Percentiles rank a stretch among this genome's conserved stretches.
Conservation (phyloP, 35 echinoderm and acorn worm genomes). For the Nesometra sesokonis region DNA sequence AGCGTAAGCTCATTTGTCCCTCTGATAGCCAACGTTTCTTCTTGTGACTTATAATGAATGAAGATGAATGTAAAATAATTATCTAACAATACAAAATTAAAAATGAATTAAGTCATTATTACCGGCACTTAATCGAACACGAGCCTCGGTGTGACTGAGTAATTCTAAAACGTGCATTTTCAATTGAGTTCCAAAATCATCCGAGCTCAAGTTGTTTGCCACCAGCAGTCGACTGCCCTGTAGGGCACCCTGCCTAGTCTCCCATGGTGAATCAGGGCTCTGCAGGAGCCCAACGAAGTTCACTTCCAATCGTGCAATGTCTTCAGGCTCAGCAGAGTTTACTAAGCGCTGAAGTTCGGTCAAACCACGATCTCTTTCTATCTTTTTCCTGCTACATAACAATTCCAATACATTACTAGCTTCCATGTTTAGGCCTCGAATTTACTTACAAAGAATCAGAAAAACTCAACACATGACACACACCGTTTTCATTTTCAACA, state of each 20-base stretch:
- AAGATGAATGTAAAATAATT: no score
- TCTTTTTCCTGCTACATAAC: conserved; percentile 38
- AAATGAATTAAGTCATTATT: not conserved
- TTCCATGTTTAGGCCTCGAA: conserved; percentile 4
- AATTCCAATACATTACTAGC: not conserved
- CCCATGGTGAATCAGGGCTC: conserved; percentile 45
- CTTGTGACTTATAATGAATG: no score
- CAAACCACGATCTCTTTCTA: conserved; percentile 85
- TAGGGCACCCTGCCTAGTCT: conserved; percentile 73
- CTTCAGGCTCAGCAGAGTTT: not conserved
- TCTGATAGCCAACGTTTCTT: no score
- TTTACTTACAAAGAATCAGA: no score
- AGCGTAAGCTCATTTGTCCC: no score
- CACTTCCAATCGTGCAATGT: conserved; percentile 25
- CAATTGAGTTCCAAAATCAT: conserved; percentile 27
- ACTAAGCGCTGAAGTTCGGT: conserved; percentile 35
- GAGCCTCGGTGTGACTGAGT: conserved; percentile 52
- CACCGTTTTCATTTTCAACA: no score
- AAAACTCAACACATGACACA: no score
- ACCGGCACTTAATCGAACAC: conserved; percentile 84
- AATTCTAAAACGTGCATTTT: conserved; percentile 32
- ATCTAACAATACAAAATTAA: no score
- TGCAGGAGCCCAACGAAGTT: conserved; percentile 28
- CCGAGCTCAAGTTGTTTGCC: conserved; percentile 3
- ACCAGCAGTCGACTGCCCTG: conserved; percentile 51